Evolutionary conservation across 2,888 invertebrate species (phyloP).

Genomic region (Notodonta ziczac): DNA sequence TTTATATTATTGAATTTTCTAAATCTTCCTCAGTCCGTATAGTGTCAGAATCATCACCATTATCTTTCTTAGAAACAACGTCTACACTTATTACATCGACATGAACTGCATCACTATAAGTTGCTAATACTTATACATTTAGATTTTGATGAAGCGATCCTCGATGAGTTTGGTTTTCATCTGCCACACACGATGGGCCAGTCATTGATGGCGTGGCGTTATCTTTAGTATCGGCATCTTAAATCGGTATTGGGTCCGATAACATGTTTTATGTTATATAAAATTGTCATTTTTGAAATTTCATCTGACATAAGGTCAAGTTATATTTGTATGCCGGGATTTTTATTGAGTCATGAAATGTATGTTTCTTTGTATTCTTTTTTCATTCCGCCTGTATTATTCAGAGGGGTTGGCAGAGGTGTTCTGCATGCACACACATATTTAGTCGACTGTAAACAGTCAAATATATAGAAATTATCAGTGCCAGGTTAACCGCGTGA

Average conservation of each 20-base stretch:
- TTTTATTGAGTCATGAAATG: slow-evolving; percentile 1
- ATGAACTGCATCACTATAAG: slow-evolving; percentile 25
- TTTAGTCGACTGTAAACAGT: too few species aligned
- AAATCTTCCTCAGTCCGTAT: too few species aligned
- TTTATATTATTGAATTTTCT: too few species aligned
- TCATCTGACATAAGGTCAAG: slow-evolving; percentile 31
- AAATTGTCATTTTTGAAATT: slow-evolving; percentile 38
- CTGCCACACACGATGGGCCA: slow-evolving; percentile 59
- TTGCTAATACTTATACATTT: slow-evolving; percentile 50
- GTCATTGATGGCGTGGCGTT: slow-evolving; percentile 30
- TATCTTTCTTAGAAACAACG: neutral
- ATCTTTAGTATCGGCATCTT: slow-evolving; percentile 37
- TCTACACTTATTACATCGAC: neutral
- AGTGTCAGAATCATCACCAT: neutral
- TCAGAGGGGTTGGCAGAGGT: too few species aligned
- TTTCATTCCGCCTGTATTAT: neutral
- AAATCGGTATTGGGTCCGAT: slow-evolving; percentile 30
- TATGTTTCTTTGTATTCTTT: neutral
- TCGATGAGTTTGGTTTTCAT: slow-evolving; percentile 51
- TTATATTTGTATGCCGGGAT: neutral
- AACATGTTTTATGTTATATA: slow-evolving; percentile 36
- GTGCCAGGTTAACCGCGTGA: too few species aligned
- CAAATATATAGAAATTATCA: too few species aligned
- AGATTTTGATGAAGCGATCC: slow-evolving; percentile 62
- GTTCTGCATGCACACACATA: too few species aligned